These are phyloP conservation scores for Ditylenchus dipsaci DNA, from an alignment of 1,140 invertebrate genomes.

Conservation along the genomic window DNA sequence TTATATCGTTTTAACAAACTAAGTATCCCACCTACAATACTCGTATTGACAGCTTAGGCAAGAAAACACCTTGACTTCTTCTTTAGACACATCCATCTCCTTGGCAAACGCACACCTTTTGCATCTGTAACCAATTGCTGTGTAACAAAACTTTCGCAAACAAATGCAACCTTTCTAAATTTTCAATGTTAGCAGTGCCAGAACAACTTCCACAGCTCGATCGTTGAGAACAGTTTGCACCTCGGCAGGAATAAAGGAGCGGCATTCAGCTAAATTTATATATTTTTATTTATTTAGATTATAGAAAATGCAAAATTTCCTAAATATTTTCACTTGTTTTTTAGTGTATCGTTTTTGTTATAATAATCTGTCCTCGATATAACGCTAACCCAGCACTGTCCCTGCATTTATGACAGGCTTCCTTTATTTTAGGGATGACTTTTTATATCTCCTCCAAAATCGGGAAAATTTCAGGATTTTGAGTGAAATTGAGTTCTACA, in stretches of 20 bases:
- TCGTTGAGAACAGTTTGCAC: slow-evolving; percentile 24
- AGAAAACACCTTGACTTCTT: slow-evolving; percentile 29
- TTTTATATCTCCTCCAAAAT: too few relatives aligned
- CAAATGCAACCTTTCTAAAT: slow-evolving; percentile 27
- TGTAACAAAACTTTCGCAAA: not conserved
- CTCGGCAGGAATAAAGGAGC: slow-evolving; percentile 11
- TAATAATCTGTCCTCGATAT: too few relatives aligned
- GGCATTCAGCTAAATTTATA: slow-evolving; percentile 31
- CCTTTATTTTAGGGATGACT: too few relatives aligned
- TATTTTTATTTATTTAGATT: too few relatives aligned
- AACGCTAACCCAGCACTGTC: too few relatives aligned
- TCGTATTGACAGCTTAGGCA: slow-evolving; percentile 26
- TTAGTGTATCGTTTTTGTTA: too few relatives aligned
- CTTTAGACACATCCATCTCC: slow-evolving; percentile 19
- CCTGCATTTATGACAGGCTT: too few relatives aligned
- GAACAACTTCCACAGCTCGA: slow-evolving; percentile 35
- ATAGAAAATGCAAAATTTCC: too few relatives aligned
- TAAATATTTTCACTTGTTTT: too few relatives aligned
- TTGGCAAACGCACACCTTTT: slow-evolving; percentile 35
- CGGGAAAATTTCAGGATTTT: too few relatives aligned
- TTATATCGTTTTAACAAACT: too few relatives aligned
- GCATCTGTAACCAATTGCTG: slow-evolving; percentile 14
- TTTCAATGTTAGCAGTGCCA: slow-evolving; percentile 14
- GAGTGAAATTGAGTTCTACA: too few relatives aligned
- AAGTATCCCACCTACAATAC: slow-evolving; percentile 20